Base-by-base conservation (phyloP, 2,888 invertebrate species). In the Lepidochrysops patricia region DNA sequence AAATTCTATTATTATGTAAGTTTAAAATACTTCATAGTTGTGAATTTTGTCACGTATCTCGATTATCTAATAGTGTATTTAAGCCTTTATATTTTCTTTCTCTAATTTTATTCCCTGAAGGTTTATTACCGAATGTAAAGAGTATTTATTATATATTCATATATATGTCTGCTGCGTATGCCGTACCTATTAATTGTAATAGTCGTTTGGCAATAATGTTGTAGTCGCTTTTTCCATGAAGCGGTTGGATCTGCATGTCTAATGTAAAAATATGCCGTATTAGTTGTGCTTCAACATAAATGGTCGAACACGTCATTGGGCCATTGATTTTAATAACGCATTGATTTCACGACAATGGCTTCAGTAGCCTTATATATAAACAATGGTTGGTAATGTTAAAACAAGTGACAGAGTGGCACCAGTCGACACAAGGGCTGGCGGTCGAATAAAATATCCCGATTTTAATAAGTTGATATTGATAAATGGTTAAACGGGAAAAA, bases 301-400 rank as follows among this genome's bases (percentile, higher is more conserved):
- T 54, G 54, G 54, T 32, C 1, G 6, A 19, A 32, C 54, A 32
- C 54, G 54, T 54, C 54, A 54, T 19, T 32, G 32, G 32, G 1
- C 54, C 29, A 54, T 54, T 29, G 54, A 54, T 54, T 54, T 29
- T 54, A 54, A 54, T 54, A 54, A 32, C 29, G 32, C 54, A 54
- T 54, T 54, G 54, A 54, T 54, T 54, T 19, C 12, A 54, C 32
- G 54, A 54, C 54, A 54, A 54, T 54, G 54, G 54, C 54, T 54
- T 54, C 54, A 54, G 54, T 54, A 23, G 54, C 54, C 54, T 54
- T 54, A 32, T 54, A 54, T 19, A 54, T 32, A 54, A 29, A 54
- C 54, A 54, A 54, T 54, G 54, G 54, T 54, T 19, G 54, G 19
- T 32, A 54, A 54, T 54, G 32, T 54, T n/a, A n/a, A 54, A 54